These are phyloP conservation scores for Trypoxylus dichotomus DNA, from an alignment of 1,140 invertebrate genomes.

Conservation along the genomic window DNA sequence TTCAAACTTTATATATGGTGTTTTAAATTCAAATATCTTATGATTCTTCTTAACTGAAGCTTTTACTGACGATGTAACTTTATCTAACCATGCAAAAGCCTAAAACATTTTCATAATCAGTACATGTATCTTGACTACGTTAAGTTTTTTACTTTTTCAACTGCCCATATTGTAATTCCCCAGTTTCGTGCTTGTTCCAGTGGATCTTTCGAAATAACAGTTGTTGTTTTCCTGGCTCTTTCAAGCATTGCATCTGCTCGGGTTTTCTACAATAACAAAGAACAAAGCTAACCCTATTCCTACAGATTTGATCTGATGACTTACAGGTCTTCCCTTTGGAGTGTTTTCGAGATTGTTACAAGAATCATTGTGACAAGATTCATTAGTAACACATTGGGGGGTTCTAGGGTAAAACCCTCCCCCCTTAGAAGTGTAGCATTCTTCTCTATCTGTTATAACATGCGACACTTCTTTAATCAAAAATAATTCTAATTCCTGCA, in stretches of 20 bases:
- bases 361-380: conserved; percentile 10
- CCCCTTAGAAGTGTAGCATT: conserved; percentile 44
- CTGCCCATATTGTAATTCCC: conserved; percentile 63
- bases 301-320: not conserved
- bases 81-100: conserved; percentile 52
- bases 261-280: conserved; percentile 55
- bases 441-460: conserved; percentile 61
- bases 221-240: conserved; percentile 59
- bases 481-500: conserved; percentile 61
- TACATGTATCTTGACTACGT: conserved; percentile 24
- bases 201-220: conserved; percentile 56
- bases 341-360: not conserved
- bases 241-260: conserved; percentile 73
- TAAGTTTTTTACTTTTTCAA: conserved; percentile 55
- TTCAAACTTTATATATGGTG: conserved; percentile 58
- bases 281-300: not conserved
- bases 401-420: conserved; percentile 31
- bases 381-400: conserved; percentile 34
- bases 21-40: conserved; percentile 48
- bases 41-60: conserved; percentile 15
- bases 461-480: conserved; percentile 59
- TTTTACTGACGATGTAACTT: conserved; percentile 51
- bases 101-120: conserved; percentile 26
- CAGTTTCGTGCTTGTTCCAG: conserved; percentile 59
- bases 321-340: conserved; percentile 30